phyloP scores from a whole-genome alignment of 1,140 invertebrate genomes.

The Wasmannia auropunctata region DNA sequence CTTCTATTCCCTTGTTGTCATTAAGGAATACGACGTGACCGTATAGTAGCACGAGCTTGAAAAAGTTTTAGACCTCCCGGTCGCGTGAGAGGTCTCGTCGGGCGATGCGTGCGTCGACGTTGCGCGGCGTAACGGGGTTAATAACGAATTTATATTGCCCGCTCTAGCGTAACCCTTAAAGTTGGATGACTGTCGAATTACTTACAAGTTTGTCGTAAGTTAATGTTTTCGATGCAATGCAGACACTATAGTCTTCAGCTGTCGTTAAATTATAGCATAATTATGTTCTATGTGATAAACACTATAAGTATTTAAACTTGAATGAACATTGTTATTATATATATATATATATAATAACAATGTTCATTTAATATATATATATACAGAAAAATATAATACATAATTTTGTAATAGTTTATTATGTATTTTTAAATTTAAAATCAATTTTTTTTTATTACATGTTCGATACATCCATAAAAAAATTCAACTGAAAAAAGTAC shows the following conservation, averaged over 20 bases:
- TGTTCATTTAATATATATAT: background rate
- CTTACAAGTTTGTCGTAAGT: background rate
- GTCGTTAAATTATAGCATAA: background rate
- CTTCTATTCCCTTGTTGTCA: constrained; percentile 32
- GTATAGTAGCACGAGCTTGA: background rate
- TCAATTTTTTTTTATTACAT: background rate
- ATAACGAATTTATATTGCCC: constrained; percentile 34
- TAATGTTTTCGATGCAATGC: background rate
- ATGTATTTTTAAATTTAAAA: background rate
- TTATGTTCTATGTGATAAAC: background rate
- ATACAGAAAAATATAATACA: background rate
- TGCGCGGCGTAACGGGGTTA: constrained; percentile 16
- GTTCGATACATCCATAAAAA: background rate
- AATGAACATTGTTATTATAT: background rate
- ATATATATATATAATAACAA: background rate
- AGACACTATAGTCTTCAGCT: background rate
- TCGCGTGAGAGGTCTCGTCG: constrained; percentile 40
- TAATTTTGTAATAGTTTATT: background rate
- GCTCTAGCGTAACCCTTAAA: background rate
- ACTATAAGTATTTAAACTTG: background rate
- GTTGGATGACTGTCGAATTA: background rate
- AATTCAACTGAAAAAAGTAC: background rate
- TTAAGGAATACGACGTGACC: constrained; percentile 36
- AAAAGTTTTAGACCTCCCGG: constrained; percentile 19
- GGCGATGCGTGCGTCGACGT: constrained; percentile 18